phyloP scores from a whole-genome alignment of 2,888 invertebrate genomes.

The Thyatira batis region DNA sequence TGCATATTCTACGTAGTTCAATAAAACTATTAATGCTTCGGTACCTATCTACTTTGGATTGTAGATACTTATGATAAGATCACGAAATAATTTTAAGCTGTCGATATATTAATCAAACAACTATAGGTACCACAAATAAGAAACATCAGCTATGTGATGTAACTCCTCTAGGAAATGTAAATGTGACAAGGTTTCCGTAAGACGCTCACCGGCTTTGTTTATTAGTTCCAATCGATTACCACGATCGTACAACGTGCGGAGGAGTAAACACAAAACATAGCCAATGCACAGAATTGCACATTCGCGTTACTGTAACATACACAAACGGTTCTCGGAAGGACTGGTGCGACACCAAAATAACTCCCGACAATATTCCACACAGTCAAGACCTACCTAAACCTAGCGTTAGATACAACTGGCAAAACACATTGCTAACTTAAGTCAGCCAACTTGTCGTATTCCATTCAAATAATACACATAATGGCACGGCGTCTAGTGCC shows the following conservation, averaged over 20 bases:
- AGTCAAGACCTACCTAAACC: slow-evolving; percentile 26
- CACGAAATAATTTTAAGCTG: too few species aligned
- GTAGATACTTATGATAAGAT: too few species aligned
- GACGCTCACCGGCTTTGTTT: slow-evolving; percentile 35
- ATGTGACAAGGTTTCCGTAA: slow-evolving; percentile 23
- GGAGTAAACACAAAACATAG: slow-evolving; percentile 41
- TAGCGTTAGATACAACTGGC: neutral
- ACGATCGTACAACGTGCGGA: slow-evolving; percentile 39
- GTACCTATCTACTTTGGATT: too few species aligned
- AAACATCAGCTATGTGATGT: too few species aligned
- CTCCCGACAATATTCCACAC: slow-evolving; percentile 42
- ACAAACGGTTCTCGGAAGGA: slow-evolving; percentile 44
- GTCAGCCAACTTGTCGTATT: neutral
- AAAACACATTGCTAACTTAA: slow-evolving; percentile 13
- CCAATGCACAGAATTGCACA: slow-evolving; percentile 32
- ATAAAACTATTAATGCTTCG: too few species aligned
- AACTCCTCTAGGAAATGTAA: neutral
- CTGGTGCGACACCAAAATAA: slow-evolving; percentile 46
- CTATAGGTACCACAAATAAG: too few species aligned
- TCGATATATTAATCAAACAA: too few species aligned
- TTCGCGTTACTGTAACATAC: slow-evolving; percentile 18
- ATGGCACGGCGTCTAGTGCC: neutral
- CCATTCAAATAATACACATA: neutral
- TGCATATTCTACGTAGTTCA: too few species aligned
- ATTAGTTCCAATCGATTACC: slow-evolving; percentile 58